Conservation (phyloP, 2,797 vertebrate genomes). For the Alauda arvensis region DNA sequence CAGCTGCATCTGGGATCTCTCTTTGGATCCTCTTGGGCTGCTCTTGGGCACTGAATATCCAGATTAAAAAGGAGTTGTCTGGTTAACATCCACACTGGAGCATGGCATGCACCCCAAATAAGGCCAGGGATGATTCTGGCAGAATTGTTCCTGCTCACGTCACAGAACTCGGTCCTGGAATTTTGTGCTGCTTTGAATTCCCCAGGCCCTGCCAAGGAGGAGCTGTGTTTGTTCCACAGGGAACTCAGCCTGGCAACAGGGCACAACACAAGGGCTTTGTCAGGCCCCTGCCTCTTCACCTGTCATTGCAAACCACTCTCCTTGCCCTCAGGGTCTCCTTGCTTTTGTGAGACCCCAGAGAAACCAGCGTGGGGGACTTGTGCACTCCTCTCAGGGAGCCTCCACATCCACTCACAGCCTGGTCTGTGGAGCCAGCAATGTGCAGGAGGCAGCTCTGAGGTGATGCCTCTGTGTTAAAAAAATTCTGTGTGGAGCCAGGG, state of each 20-base stretch:
- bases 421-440: not conserved
- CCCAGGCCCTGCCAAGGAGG: not conserved
- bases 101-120: not conserved
- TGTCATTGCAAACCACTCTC: not conserved
- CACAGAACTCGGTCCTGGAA: not conserved
- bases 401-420: rapidly evolving
- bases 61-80: not conserved
- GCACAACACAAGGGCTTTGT: not conserved
- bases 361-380: not conserved
- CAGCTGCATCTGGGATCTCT: not conserved
- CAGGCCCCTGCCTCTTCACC: not conserved
- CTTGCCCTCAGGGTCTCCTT: not conserved
- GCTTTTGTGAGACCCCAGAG: not conserved
- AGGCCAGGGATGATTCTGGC: not conserved
- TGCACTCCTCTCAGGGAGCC: not conserved
- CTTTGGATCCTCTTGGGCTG: not conserved
- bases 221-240: not conserved
- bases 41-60: not conserved
- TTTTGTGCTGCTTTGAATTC: not conserved
- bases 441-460: not conserved
- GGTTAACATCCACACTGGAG: not conserved
- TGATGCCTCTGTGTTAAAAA: not conserved
- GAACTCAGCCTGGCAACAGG: not conserved
- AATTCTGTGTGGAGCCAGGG: no score
- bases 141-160: not conserved